Base-by-base conservation (phyloP, 2,797 vertebrate species). In the Betta splendens region DNA sequence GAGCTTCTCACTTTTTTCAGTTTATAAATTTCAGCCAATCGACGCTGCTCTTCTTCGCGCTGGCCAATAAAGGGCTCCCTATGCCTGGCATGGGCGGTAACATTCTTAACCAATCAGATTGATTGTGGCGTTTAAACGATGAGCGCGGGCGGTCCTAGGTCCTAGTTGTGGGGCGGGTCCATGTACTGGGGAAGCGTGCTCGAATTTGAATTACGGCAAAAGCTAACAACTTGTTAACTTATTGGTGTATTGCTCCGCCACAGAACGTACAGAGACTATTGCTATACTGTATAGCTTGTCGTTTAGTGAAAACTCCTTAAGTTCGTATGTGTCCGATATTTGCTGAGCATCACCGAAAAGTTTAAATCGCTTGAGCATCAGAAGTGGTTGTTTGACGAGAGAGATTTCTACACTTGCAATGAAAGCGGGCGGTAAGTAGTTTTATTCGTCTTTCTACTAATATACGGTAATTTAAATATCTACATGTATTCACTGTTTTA, bases 371-470 rank as follows among this genome's bases (percentile, higher is more conserved):
- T 58, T 29, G n/a, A 56, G 67, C 59, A 53, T 32, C 49, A 36
- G 44, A 13, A 45, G 18, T 37, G 28, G 50, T 72, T 61, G 31
- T 54, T 42, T 2, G 9, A 69, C 50, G 54, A 72, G 72, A 65
- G 55, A 65, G n/a, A n/a, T 56, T 68, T n/a, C 58, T 71, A 22
- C 22, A 61, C 72, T 86, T 86, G 91, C 86, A 82, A 94, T 94
- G 93, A 93, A 93, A 91, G 91, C 87, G 46, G 90, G 91, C 70
- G 90, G 93, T 94, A 87, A 94, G 92, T 90, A 32, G 31, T 9
- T 50, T 6, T 22, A 53, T 2, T 10, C 10, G 26, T 0, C 7
- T 29, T 25, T 3, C 3, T 47, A 0, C 21, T 31, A 1, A 25
- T 37, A 21, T 26, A 7, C 12, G 0, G 0, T 0, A 10, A 17